Conservation (phyloP, 1,140 invertebrate species). For the Apis florea region DNA sequence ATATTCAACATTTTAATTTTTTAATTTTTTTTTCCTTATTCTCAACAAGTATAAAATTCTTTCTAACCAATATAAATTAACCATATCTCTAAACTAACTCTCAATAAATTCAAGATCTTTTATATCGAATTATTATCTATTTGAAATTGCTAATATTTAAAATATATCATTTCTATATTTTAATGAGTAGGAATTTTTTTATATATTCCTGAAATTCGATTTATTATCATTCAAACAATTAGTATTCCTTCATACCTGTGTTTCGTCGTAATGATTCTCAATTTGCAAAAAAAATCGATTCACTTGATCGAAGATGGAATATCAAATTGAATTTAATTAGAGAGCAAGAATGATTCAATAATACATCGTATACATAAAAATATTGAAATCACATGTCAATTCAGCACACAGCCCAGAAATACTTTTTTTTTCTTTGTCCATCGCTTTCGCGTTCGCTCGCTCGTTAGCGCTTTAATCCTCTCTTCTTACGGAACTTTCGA, state of each 20-base stretch:
- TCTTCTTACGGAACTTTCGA: constrained; percentile 52
- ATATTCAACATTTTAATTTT: background rate
- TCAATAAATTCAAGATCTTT: too few species aligned
- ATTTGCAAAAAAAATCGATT: too few species aligned
- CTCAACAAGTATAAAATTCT: background rate
- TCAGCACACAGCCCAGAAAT: background rate
- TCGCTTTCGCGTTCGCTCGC: constrained; percentile 15
- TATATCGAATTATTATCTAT: too few species aligned
- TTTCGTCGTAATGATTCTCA: too few species aligned
- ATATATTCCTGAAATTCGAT: background rate
- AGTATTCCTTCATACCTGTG: background rate
- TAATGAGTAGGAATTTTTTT: background rate
- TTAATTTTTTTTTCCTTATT: background rate
- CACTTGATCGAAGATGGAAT: too few species aligned
- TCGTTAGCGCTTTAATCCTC: constrained; percentile 27
- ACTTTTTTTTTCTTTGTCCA: constrained; percentile 18
- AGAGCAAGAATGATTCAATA: background rate
- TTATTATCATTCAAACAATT: fast-evolving
- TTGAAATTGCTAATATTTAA: too few species aligned
- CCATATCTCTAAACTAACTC: too few species aligned
- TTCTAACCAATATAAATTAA: background rate
- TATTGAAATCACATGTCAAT: background rate
- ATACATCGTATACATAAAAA: background rate
- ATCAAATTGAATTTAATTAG: background rate
- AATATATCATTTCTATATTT: too few species aligned